Evolutionary conservation across 2,888 invertebrate species (phyloP), one percentile per base, ranked within the genome.

Genomic region (Callyntrura sp.): DNA sequence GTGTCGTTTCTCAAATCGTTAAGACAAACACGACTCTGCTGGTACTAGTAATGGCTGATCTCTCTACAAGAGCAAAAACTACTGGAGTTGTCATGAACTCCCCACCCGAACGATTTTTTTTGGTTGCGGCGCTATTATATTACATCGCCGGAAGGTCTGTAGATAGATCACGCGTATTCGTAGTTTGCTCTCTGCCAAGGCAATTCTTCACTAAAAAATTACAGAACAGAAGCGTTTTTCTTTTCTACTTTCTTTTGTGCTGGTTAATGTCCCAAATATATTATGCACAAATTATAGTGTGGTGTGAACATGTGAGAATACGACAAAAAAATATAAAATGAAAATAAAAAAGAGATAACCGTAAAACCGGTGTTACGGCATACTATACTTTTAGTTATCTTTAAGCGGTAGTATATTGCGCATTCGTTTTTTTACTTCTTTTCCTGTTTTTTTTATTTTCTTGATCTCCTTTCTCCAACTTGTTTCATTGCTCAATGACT

Each of bases 211-310:
- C 35, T 6, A 17, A 17, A 17, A 68, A 8, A 43, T 43, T 6
- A 5, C 14, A 43, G 0, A 35, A 43, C 25, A 55, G 25, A 76
- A 25, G 35, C 51, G 3, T 25, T 48, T 23, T n/a, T 76, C 9
- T 14, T 25, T 68, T 14, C 48, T 51, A 73, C 73, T 73, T 76
- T 76, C 76, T 55, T 76, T 76, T 76, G 76, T 76, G 51, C 25
- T 51, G 20, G 25, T 76, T 76, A 76, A 76, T 76, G 76, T 76
- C 14, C 76, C 25, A 76, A 51, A 76, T 76, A 76, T 76, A 76
- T 76, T 76, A 51, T 76, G 76, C 76, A 23, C 14, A 76, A 55
- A 76, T 51, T 51, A 51, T 76, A 20, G 51, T 25, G 51, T 25
- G 48, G 51, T 51, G 14, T 35, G 35, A 35, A 35, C 35, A 35